Conservation (phyloP, 2,888 invertebrate genomes). For the Drosophila nigricruria region DNA sequence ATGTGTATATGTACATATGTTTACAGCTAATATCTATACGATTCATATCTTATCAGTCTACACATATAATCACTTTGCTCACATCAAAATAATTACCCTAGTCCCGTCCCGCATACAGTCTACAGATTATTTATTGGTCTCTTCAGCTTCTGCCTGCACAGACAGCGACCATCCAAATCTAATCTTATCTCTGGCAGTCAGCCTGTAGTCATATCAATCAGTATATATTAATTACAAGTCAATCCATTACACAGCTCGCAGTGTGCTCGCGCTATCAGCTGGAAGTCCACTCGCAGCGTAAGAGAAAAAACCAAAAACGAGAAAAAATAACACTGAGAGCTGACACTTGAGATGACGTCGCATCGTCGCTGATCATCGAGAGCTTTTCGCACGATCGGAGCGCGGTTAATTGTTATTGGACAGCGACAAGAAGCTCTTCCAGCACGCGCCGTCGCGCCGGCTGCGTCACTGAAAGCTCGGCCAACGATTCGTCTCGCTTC, state of each 20-base stretch:
- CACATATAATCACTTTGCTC: background rate
- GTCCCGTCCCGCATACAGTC: background rate
- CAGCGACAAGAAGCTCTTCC: constrained; percentile 49
- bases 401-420: constrained; percentile 15
- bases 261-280: background rate
- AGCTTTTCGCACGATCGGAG: constrained; percentile 34
- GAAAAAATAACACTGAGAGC: background rate
- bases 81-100: background rate
- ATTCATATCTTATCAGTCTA: background rate
- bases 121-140: background rate
- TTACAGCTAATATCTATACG: background rate
- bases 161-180: background rate
- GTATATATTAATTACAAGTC: background rate
- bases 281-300: constrained; percentile 5
- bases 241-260: background rate
- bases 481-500: constrained; percentile 7
- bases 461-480: constrained; percentile 53
- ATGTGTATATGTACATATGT: background rate
- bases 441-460: constrained; percentile 41
- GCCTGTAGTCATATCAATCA: constrained; percentile 10
- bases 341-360: constrained; percentile 1
- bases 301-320: background rate
- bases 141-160: background rate
- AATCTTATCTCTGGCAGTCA: background rate
- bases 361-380: constrained; percentile 3